Conservation (phyloP, 2,797 vertebrate genomes). For the Scarus forsteni region DNA sequence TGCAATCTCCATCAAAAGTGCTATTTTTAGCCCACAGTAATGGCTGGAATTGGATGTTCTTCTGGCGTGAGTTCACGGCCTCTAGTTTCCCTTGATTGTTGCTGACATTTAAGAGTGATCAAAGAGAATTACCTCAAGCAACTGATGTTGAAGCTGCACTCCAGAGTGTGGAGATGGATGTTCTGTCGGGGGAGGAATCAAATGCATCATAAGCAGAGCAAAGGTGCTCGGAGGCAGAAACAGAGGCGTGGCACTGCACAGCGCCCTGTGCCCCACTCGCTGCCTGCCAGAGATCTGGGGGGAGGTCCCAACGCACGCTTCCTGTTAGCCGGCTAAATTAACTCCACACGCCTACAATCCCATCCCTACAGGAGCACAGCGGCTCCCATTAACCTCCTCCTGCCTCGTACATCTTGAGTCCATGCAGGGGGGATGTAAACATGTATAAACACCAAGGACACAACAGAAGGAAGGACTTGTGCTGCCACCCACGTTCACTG, state of each 20-base stretch:
- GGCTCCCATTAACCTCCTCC: slow-evolving; percentile 64
- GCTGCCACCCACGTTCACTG: slow-evolving; percentile 52
- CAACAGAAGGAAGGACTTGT: slow-evolving; percentile 60
- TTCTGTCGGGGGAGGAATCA: slow-evolving; percentile 1
- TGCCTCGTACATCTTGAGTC: slow-evolving; percentile 43
- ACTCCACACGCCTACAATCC: slow-evolving; percentile 55
- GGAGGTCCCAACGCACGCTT: slow-evolving; percentile 58
- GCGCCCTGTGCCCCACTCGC: slow-evolving; percentile 67
- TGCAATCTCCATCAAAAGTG: slow-evolving; percentile 30
- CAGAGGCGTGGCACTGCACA: slow-evolving; percentile 17
- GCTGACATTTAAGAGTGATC: slow-evolving; percentile 52
- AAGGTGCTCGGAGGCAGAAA: slow-evolving; percentile 18
- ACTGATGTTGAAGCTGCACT: slow-evolving; percentile 23
- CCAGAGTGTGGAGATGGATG: slow-evolving; percentile 34
- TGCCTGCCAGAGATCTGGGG: slow-evolving; percentile 37
- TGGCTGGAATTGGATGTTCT: slow-evolving; percentile 26
- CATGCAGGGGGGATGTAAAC: slow-evolving; percentile 60
- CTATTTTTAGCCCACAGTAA: slow-evolving; percentile 61
- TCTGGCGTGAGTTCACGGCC: slow-evolving; percentile 28
- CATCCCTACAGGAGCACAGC: slow-evolving; percentile 41
- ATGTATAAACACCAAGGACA: slow-evolving; percentile 64
- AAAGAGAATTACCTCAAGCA: slow-evolving; percentile 61
- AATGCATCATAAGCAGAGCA: slow-evolving; percentile 13
- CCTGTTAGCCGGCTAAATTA: slow-evolving; percentile 70
- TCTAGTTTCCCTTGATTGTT: slow-evolving; percentile 38